These are phyloP conservation scores for Columba guinea DNA, from an alignment of 2,797 vertebrate genomes.

Conservation along the genomic window DNA sequence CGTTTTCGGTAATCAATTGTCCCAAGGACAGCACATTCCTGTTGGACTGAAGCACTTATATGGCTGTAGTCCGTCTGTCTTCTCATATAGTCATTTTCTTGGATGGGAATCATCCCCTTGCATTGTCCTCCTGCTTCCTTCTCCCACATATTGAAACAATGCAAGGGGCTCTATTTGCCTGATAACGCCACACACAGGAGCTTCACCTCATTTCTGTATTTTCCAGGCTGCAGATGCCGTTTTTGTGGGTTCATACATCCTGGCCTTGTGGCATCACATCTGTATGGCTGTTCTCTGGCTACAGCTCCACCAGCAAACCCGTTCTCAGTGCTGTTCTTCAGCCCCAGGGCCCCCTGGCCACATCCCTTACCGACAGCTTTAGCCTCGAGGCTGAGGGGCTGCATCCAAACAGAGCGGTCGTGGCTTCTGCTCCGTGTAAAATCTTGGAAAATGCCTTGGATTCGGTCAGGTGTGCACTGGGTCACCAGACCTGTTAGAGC, in stretches of 20 bases:
- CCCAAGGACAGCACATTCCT: slow-evolving; percentile 13
- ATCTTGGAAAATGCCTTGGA: neutral
- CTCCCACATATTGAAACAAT: neutral
- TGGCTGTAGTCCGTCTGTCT: neutral
- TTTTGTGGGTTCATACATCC: neutral
- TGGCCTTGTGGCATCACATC: neutral
- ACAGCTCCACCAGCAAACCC: neutral
- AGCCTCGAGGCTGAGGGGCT: neutral
- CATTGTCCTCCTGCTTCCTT: neutral
- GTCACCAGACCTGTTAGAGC: neutral
- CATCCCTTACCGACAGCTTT: neutral
- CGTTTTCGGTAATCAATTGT: slow-evolving; percentile 11
- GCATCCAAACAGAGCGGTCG: neutral
- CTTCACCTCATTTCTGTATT: neutral
- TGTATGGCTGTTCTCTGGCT: neutral
- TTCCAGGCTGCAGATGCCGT: neutral
- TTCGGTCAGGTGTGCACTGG: neutral
- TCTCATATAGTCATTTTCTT: slow-evolving; percentile 50
- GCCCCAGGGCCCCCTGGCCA: neutral
- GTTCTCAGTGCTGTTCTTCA: neutral
- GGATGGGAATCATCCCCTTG: slow-evolving; percentile 53
- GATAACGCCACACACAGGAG: neutral
- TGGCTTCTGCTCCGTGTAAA: neutral
- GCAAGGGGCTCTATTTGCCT: neutral
- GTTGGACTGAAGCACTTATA: neutral